Conservation (phyloP, 2,113 vertebrate genomes). For the Paracyprichromis sp. region DNA sequence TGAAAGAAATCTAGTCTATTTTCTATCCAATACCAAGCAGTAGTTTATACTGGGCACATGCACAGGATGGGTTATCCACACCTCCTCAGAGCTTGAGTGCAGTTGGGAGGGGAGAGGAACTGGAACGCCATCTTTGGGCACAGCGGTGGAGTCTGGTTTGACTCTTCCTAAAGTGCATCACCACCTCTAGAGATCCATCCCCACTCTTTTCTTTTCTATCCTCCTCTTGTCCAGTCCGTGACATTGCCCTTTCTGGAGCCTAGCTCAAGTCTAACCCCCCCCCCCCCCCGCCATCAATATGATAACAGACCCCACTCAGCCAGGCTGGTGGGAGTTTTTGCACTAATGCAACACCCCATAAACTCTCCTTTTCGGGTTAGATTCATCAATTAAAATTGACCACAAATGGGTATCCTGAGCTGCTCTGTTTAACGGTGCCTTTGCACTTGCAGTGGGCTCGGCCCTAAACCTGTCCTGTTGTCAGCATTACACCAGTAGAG, state of each 20-base stretch:
- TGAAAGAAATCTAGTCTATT: neutral
- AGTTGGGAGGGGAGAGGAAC: neutral
- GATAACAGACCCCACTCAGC: constrained; percentile 6
- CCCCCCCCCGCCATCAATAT: neutral
- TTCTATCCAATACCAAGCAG: constrained; percentile 14
- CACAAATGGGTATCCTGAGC: neutral
- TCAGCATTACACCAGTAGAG: constrained; percentile 52
- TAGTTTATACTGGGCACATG: constrained; percentile 3
- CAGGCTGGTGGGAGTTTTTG: constrained; percentile 52
- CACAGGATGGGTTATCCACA: neutral
- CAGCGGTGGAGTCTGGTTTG: neutral
- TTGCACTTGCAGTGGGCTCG: constrained; percentile 27
- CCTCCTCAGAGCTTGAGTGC: neutral
- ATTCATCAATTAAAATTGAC: neutral
- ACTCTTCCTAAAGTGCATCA: neutral
- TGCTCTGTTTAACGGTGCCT: constrained; percentile 55
- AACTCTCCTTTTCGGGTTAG: rapidly evolving
- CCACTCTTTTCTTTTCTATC: neutral
- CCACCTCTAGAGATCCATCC: neutral
- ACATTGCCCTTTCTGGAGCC: neutral
- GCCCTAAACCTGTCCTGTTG: constrained; percentile 38
- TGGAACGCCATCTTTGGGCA: neutral
- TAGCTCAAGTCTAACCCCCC: neutral
- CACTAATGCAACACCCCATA: constrained; percentile 41
- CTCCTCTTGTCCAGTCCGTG: neutral